Conservation (phyloP, 2,113 vertebrate species). For the Amazona vittata region DNA sequence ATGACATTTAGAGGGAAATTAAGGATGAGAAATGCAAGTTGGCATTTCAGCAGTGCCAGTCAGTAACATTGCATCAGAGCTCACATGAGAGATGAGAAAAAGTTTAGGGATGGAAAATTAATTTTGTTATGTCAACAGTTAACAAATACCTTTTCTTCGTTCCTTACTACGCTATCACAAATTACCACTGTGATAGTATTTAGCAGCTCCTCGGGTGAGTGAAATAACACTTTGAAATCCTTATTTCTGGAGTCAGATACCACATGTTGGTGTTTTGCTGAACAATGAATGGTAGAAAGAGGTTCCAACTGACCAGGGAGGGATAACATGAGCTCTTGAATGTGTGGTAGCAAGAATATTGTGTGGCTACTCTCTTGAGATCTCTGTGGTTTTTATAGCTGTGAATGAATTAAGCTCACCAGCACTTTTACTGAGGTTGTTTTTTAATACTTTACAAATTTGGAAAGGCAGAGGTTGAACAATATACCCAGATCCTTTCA, state of each 20-base stretch:
- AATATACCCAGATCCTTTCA: neutral
- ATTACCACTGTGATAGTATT: constrained; percentile 27
- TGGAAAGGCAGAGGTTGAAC: neutral
- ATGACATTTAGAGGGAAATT: constrained; percentile 83
- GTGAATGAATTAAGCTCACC: neutral
- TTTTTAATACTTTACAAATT: neutral
- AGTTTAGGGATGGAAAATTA: constrained; percentile 71
- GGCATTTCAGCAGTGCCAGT: constrained; percentile 77
- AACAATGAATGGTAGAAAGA: neutral
- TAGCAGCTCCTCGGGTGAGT: neutral
- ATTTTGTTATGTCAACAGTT: constrained; percentile 77
- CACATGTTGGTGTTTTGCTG: neutral
- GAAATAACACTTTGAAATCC: neutral
- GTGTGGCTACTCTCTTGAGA: neutral
- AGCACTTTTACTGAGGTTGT: neutral
- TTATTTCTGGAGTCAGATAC: neutral
- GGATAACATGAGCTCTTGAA: neutral
- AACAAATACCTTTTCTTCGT: constrained; percentile 31
- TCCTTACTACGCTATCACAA: constrained; percentile 16
- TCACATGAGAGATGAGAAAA: constrained; percentile 53
- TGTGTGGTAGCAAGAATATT: neutral
- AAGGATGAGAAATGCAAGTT: constrained; percentile 80
- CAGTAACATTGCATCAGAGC: constrained; percentile 62
- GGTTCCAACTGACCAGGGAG: neutral
- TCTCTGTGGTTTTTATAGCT: neutral